These are phyloP conservation scores for Pagetopsis macropterus DNA, from an alignment of 2,797 vertebrate genomes.

Conservation along the genomic window DNA sequence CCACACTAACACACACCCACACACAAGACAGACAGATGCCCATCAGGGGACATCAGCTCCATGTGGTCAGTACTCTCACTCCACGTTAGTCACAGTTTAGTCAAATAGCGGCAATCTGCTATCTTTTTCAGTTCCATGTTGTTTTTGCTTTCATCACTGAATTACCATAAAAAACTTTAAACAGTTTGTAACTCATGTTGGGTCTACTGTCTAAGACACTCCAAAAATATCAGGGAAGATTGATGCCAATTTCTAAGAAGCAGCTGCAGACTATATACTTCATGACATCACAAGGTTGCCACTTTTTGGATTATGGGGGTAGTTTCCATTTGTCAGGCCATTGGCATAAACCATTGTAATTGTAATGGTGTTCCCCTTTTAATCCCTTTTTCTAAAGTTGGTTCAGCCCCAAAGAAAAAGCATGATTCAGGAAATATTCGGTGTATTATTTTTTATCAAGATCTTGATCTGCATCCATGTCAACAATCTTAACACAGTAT, in stretches of 20 bases:
- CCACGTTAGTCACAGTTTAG: slow-evolving; percentile 29
- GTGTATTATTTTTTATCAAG: slow-evolving; percentile 71
- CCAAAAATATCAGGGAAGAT: too few species aligned
- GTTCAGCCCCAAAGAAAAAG: slow-evolving; percentile 47
- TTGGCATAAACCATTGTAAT: too few species aligned
- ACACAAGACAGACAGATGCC: slow-evolving; percentile 65
- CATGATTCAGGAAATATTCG: slow-evolving; percentile 65
- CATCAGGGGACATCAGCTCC: slow-evolving; percentile 43
- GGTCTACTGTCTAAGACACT: too few species aligned
- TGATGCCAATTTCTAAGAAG: neutral
- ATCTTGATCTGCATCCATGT: slow-evolving; percentile 64
- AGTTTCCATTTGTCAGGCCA: neutral
- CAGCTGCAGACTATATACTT: neutral
- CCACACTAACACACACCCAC: slow-evolving; percentile 48
- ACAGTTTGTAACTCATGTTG: too few species aligned
- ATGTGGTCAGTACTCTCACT: slow-evolving; percentile 38
- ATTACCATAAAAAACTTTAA: neutral
- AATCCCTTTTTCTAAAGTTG: neutral
- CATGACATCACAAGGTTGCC: neutral
- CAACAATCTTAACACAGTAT: slow-evolving; percentile 73
- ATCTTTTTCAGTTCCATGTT: neutral
- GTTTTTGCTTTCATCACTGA: slow-evolving; percentile 3
- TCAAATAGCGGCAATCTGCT: slow-evolving; percentile 37
- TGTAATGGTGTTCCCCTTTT: too few species aligned
- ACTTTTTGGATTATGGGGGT: neutral